Conservation (phyloP, 1,140 invertebrate genomes). For the Eriosoma lanigerum region DNA sequence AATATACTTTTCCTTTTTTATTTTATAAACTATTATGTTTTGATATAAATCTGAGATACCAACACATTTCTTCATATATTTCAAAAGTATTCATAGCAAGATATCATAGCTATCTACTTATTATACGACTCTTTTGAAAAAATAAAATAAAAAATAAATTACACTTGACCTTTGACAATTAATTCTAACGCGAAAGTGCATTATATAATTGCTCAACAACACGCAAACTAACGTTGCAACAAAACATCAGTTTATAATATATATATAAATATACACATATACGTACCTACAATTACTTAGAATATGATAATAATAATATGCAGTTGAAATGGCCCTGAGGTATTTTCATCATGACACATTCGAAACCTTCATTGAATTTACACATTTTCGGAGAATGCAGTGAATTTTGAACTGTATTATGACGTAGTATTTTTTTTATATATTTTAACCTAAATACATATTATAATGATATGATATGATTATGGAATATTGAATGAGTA, state of each 20-base stretch:
- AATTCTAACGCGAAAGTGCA: constrained; percentile 1
- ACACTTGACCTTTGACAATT: not conserved
- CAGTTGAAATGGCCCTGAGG: constrained; percentile 17
- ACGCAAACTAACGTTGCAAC: not conserved
- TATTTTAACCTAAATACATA: constrained; percentile 6
- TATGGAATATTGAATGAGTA: no score
- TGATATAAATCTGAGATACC: no score
- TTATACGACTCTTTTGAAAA: not conserved
- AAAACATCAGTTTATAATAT: not conserved
- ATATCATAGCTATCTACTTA: no score
- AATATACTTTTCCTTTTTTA: no score
- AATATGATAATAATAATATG: no score
- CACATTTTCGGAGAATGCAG: not conserved
- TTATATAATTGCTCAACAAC: not conserved
- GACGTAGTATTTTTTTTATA: not conserved
- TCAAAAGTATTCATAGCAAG: no score
- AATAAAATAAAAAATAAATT: no score
- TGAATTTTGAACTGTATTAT: not conserved
- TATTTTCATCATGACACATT: constrained; percentile 20
- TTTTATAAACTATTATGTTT: no score
- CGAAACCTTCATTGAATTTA: not conserved
- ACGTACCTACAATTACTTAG: no score
- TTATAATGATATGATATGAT: not conserved
- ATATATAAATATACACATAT: no score
- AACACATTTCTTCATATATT: no score